Conservation (phyloP, 2,797 vertebrate genomes). For the Halcyon badia region DNA sequence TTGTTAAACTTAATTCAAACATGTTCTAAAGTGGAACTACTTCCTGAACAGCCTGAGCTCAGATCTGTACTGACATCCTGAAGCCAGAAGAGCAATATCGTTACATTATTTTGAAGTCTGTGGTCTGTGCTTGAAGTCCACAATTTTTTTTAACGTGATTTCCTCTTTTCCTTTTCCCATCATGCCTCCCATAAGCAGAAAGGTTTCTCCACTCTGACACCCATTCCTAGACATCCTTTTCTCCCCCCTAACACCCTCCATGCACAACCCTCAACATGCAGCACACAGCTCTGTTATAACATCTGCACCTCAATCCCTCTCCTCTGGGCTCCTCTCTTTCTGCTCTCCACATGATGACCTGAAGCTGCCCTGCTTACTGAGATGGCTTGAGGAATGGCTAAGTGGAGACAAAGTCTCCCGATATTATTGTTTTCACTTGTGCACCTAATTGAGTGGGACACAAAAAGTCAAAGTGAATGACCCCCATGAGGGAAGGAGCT, state of each 20-base stretch:
- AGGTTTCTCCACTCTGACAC: not conserved
- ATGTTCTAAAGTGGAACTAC: not conserved
- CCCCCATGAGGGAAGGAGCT: not conserved
- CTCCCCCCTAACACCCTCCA: rapidly evolving
- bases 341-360: rapidly evolving
- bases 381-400: not conserved
- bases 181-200: not conserved
- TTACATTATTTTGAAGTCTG: not conserved
- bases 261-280: rapidly evolving
- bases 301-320: not conserved
- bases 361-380: not conserved
- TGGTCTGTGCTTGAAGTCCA: not conserved
- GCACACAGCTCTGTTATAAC: not conserved
- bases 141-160: not conserved
- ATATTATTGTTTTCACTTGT: not conserved
- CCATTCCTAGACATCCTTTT: not conserved
- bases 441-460: not conserved
- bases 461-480: not conserved
- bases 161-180: not conserved
- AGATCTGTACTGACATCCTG: not conserved
- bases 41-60: not conserved
- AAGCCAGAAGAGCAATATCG: not conserved
- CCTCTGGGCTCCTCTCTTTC: not conserved
- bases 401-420: not conserved
- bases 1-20: constrained; percentile 15